A percentile compares a stretch with the other conserved stretches of the same genome.
Conservation (phyloP, 2,113 vertebrate species). For the Acanthisitta chloris region DNA sequence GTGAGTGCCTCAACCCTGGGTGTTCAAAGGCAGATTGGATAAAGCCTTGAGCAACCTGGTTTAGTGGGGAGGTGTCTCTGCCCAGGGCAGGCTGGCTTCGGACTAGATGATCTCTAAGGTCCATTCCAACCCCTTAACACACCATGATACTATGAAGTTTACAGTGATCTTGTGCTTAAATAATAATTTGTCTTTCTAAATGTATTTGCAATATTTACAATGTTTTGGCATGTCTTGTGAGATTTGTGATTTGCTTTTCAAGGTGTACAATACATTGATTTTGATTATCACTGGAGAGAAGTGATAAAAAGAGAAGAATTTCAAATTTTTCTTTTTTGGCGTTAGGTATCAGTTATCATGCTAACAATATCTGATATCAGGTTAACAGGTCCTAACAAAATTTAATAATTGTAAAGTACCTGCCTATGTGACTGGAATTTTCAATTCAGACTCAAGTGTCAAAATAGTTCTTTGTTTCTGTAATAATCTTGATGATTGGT, state of each 20-base stretch:
- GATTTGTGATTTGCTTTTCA: not conserved
- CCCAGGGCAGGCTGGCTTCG: too few species aligned
- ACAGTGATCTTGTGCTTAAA: not conserved
- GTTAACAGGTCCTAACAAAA: not conserved
- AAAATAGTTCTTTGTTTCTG: not conserved
- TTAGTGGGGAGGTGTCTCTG: too few species aligned
- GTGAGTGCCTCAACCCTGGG: too few species aligned
- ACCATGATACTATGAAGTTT: not conserved
- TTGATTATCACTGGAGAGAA: not conserved
- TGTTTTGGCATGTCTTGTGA: accelerated
- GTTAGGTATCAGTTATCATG: not conserved
- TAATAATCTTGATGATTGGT: not conserved
- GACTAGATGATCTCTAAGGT: too few species aligned
- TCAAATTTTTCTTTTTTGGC: not conserved
- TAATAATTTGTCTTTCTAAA: not conserved
- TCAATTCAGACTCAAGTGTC: not conserved
- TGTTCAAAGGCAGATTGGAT: too few species aligned
- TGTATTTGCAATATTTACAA: not conserved
- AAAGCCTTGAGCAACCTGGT: too few species aligned
- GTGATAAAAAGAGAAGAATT: too few species aligned
- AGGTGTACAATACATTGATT: not conserved
- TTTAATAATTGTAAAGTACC: not conserved
- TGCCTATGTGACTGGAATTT: not conserved
- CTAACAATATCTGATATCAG: not conserved
- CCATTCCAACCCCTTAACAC: too few species aligned